These are phyloP conservation scores for Phytoseiulus persimilis DNA, from an alignment of 2,888 invertebrate genomes.

Conservation along the genomic window DNA sequence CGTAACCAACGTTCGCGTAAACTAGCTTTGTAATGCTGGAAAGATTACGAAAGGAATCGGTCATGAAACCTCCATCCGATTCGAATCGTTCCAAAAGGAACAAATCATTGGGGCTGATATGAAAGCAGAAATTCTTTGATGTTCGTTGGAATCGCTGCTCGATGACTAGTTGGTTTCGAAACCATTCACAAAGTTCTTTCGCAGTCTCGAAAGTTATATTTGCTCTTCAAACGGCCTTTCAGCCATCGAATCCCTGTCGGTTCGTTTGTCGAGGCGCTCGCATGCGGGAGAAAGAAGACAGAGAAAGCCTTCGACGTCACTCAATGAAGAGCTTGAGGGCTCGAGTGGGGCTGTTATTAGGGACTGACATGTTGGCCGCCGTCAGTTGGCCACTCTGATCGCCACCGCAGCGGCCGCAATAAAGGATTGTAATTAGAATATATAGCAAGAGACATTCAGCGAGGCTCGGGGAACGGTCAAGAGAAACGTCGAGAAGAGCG, in stretches of 20 bases:
- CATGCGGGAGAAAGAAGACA: background rate
- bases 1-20: too few relatives aligned
- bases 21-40: too few relatives aligned
- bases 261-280: background rate
- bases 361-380: background rate
- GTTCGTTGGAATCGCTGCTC: too few relatives aligned
- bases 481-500: background rate
- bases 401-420: background rate
- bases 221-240: background rate
- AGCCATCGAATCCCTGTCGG: background rate
- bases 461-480: background rate
- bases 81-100: too few relatives aligned
- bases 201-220: background rate
- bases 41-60: too few relatives aligned
- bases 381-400: constrained; percentile 5
- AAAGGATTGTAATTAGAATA: background rate
- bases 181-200: background rate
- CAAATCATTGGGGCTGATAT: too few relatives aligned
- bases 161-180: too few relatives aligned
- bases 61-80: too few relatives aligned
- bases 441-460: background rate
- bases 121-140: too few relatives aligned
- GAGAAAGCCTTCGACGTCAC: background rate
- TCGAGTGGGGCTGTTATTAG: background rate
- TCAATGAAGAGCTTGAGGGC: background rate